Conservation (phyloP, 1,140 invertebrate species). For the Drosophila chauvacae region DNA sequence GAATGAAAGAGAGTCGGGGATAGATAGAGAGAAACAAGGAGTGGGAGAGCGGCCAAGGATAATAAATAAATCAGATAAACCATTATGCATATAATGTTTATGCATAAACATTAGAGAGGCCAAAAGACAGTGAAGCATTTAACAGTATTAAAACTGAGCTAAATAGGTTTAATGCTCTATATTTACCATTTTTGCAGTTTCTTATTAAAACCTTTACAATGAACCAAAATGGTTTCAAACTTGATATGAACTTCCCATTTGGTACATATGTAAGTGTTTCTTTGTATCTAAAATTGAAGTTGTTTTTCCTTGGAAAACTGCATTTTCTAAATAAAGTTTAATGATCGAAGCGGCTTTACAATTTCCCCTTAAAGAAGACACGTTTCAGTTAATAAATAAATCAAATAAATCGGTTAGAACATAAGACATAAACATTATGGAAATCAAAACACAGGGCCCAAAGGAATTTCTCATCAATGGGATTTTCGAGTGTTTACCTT, state of each 20-base stretch:
- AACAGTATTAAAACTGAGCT: too few relatives aligned
- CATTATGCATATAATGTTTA: constrained; percentile 41
- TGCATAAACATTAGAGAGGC: constrained; percentile 18
- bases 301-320: background rate
- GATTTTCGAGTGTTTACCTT: constrained; percentile 38
- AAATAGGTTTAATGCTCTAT: background rate
- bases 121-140: background rate
- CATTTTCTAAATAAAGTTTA: background rate
- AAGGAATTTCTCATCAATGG: constrained; percentile 39
- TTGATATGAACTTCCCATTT: background rate
- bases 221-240: background rate
- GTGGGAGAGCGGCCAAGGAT: constrained; percentile 1
- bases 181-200: background rate
- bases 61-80: constrained; percentile 75
- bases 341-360: background rate
- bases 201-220: background rate
- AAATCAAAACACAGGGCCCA: constrained; percentile 31
- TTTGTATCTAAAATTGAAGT: background rate
- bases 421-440: constrained; percentile 48
- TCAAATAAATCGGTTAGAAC: constrained; percentile 72
- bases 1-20: constrained; percentile 18
- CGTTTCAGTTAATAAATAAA: constrained; percentile 68
- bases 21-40: background rate
- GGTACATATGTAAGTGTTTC: background rate
- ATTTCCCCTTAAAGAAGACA: background rate